Evolutionary conservation across 2,888 invertebrate species (phyloP).

Genomic region (Beris chalybata): DNA sequence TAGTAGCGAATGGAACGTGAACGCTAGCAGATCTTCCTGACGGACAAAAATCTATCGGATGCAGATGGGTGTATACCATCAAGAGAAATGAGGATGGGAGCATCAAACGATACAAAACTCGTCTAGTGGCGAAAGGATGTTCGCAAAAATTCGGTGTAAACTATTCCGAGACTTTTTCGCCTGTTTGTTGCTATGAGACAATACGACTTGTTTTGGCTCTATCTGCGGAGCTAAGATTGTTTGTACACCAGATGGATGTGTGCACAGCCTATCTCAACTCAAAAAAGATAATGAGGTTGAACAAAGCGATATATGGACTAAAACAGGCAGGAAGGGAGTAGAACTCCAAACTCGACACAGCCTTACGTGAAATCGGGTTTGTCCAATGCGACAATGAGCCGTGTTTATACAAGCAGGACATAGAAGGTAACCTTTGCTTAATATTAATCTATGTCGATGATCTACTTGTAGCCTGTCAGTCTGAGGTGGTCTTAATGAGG

Average conservation of each 20-base stretch:
- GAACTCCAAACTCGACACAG: constrained; percentile 37
- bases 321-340: constrained; percentile 41
- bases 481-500: neutral
- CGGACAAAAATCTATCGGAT: neutral
- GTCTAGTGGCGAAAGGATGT: constrained; percentile 25
- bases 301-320: constrained; percentile 41
- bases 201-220: constrained; percentile 34
- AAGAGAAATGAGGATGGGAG: too few relatives aligned
- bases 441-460: constrained; percentile 7
- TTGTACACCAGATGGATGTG: constrained; percentile 41
- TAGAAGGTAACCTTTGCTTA: neutral
- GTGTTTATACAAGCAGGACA: neutral
- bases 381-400: neutral
- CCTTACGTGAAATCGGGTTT: neutral
- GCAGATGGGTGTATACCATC: neutral
- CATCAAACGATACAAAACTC: neutral
- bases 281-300: constrained; percentile 36
- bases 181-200: constrained; percentile 33
- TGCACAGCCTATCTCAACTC: too few relatives aligned
- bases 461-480: neutral
- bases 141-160: too few relatives aligned
- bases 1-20: neutral
- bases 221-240: constrained; percentile 35
- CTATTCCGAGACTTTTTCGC: constrained; percentile 39
- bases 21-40: neutral